phyloP scores from a whole-genome alignment of 2,797 vertebrate species.

The Pangasius larnaudii region DNA sequence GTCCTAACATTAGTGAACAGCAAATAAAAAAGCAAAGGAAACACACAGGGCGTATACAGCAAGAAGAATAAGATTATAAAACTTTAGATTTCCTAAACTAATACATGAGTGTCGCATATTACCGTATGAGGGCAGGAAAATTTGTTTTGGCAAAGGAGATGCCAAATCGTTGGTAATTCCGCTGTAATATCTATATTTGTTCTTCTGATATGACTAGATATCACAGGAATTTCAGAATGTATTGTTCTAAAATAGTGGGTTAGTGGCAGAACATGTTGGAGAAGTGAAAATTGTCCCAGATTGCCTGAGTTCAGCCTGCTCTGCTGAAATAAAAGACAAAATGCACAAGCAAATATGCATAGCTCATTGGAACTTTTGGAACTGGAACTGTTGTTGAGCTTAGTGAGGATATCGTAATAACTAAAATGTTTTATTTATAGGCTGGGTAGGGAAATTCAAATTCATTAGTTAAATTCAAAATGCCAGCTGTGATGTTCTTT shows the following conservation, averaged over 20 bases:
- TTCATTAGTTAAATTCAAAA: not conserved
- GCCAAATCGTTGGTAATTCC: not conserved
- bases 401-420: not conserved
- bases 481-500: not conserved
- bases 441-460: not conserved
- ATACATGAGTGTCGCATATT: not conserved
- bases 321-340: not conserved
- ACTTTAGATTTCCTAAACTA: not conserved
- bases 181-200: constrained; percentile 3
- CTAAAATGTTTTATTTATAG: constrained; percentile 21
- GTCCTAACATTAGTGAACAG: not conserved
- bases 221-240: not conserved
- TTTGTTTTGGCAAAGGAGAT: not conserved
- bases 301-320: not conserved
- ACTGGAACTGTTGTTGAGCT: not conserved
- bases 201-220: not conserved
- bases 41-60: not conserved
- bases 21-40: not conserved
- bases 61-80: not conserved
- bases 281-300: not conserved
- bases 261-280: not conserved
- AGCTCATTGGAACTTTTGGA: constrained; percentile 1
- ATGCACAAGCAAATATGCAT: not conserved
- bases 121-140: not conserved
- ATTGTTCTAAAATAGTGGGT: not conserved